Conservation (phyloP, 2,797 vertebrate species). For the Myoxocephalus aenaeus region DNA sequence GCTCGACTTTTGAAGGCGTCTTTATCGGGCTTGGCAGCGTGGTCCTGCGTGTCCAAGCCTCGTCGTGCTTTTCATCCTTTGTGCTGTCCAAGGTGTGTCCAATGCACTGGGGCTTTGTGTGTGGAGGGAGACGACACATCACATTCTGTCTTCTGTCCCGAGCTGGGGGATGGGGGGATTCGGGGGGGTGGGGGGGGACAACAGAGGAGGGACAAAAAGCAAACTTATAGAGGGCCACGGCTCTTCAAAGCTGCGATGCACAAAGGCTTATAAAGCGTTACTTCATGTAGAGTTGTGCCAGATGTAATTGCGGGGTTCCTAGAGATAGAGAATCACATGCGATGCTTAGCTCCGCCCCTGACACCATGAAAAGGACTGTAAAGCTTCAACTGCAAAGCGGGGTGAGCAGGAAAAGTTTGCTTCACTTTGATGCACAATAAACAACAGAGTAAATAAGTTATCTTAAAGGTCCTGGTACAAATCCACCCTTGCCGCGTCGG, state of each 20-base stretch:
- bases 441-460: constrained; percentile 80
- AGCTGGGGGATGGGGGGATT: constrained; percentile 62
- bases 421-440: constrained; percentile 78
- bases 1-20: constrained; percentile 86
- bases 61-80: constrained; percentile 86
- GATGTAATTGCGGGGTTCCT: constrained; percentile 86
- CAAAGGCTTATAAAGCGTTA: constrained; percentile 85
- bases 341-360: constrained; percentile 71
- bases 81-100: constrained; percentile 88
- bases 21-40: constrained; percentile 86
- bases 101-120: constrained; percentile 86
- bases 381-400: constrained; percentile 63
- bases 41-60: constrained; percentile 83
- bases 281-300: constrained; percentile 87
- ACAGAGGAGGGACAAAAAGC: constrained; percentile 79
- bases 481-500: constrained; percentile 68
- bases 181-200: constrained; percentile 42
- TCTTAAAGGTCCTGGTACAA: constrained; percentile 70
- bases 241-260: constrained; percentile 83
- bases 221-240: constrained; percentile 82
- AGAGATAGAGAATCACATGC: constrained; percentile 83
- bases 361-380: constrained; percentile 77
- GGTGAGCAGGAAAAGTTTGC: constrained; percentile 68
- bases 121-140: constrained; percentile 83
- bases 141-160: constrained; percentile 86